Percentiles rank a stretch among this genome's conserved stretches.
Evolutionary conservation across 53 echinoderm and acorn worm genomes (phyloP).

Genomic region (Echinometra lucunter): DNA sequence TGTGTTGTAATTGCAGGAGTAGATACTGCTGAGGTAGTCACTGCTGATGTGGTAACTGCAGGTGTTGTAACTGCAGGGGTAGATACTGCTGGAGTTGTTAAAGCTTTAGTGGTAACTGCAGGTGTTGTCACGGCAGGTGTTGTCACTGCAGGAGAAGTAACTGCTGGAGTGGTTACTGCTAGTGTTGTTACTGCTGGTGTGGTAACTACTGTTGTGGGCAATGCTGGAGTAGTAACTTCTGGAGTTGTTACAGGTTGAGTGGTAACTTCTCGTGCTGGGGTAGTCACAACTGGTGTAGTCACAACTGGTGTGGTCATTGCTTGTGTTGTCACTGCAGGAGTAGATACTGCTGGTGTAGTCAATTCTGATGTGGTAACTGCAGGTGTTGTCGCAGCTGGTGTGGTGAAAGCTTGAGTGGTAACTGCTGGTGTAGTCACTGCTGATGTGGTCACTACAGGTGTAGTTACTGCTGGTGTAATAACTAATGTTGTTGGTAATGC

Average conservation of each 20-base stretch:
- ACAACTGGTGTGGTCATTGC: conserved; percentile 42
- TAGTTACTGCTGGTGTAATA: background rate
- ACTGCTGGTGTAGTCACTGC: background rate
- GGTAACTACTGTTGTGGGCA: conserved; percentile 46
- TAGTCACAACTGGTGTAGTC: conserved; percentile 61
- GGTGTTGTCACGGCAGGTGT: conserved; percentile 20
- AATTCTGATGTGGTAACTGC: conserved; percentile 12
- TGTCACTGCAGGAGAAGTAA: conserved; percentile 46
- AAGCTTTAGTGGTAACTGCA: background rate
- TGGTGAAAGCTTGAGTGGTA: background rate
- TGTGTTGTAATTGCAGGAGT: conserved; percentile 50
- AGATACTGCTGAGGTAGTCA: conserved; percentile 11
- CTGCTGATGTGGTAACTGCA: background rate
- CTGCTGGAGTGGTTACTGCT: conserved; percentile 35
- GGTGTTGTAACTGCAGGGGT: conserved; percentile 46
- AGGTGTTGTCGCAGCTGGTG: conserved; percentile 45
- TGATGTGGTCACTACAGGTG: background rate
- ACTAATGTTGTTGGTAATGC: conserved; percentile 21
- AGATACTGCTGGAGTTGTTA: conserved; percentile 46
- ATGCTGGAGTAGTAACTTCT: conserved; percentile 3
- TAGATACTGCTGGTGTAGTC: conserved; percentile 63
- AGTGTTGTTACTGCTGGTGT: conserved; percentile 31
- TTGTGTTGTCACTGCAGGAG: conserved; percentile 12
- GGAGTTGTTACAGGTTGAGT: conserved; percentile 7
- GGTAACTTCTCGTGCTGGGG: conserved; percentile 1